These are phyloP conservation scores for Furnarius figulus DNA, from an alignment of 2,113 vertebrate genomes.

Conservation along the genomic window DNA sequence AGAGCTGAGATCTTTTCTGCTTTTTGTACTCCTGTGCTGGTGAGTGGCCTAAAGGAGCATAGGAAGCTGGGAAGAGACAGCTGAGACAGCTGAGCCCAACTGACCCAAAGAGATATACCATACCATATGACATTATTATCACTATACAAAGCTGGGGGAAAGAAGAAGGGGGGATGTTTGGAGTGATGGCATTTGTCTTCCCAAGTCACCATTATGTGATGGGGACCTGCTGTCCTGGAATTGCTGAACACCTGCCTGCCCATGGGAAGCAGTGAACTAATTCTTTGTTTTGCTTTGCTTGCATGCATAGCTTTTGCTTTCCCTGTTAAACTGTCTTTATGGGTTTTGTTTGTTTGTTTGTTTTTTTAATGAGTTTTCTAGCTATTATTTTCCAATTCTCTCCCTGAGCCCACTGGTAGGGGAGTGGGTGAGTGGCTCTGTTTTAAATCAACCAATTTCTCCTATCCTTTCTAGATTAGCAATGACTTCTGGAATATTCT, in stretches of 20 bases:
- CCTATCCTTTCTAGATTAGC: neutral
- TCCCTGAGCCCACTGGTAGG: neutral
- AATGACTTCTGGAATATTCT: neutral
- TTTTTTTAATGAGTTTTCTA: neutral
- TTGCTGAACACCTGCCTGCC: neutral
- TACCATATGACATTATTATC: neutral
- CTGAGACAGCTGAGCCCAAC: neutral
- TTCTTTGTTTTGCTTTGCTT: neutral
- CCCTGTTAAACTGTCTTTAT: neutral
- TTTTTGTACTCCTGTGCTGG: neutral
- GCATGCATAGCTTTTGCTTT: neutral
- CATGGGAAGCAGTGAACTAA: neutral
- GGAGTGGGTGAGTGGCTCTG: neutral
- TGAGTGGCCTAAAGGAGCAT: neutral
- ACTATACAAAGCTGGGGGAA: neutral
- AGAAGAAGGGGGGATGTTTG: neutral
- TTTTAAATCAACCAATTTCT: neutral
- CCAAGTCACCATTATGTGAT: neutral
- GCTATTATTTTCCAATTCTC: neutral
- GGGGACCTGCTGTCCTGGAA: fast-evolving
- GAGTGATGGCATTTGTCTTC: fast-evolving
- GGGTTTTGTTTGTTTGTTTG: no score
- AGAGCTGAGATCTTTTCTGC: neutral
- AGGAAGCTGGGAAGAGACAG: neutral
- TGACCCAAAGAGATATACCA: neutral